phyloP scores from a whole-genome alignment of 2,888 invertebrate species.

The Leptopilina myrica region DNA sequence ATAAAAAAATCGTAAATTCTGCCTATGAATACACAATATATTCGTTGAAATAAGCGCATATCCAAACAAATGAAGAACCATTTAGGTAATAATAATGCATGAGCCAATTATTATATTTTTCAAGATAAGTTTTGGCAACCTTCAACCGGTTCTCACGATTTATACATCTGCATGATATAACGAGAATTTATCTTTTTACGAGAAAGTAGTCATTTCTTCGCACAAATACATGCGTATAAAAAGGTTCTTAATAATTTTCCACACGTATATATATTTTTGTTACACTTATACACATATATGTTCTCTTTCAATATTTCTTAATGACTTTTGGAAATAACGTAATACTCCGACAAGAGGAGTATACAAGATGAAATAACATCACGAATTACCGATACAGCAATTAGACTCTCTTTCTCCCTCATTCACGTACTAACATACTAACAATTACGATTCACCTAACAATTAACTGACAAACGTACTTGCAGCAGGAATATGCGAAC shows the following conservation, averaged over 20 bases:
- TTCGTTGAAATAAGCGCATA: too few species aligned
- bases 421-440: background rate
- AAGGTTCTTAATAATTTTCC: background rate
- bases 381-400: slow-evolving; percentile 4
- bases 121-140: slow-evolving; percentile 2
- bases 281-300: background rate
- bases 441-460: slow-evolving; percentile 1
- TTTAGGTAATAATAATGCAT: too few species aligned
- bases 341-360: background rate
- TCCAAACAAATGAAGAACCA: too few species aligned
- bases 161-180: background rate
- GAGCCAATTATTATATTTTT: background rate
- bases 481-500: background rate
- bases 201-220: background rate
- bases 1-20: background rate
- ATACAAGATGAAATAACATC: slow-evolving; percentile 15
- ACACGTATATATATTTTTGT: background rate
- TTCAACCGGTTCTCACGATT: slow-evolving; percentile 11
- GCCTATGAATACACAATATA: too few species aligned
- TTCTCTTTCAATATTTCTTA: background rate
- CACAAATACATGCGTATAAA: background rate
- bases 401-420: background rate
- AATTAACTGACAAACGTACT: background rate
- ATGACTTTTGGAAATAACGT: slow-evolving; percentile 17
- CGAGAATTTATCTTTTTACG: slow-evolving; percentile 2